phyloP scores from a whole-genome alignment of 2,113 vertebrate genomes.

The Telmatochromis sp. region DNA sequence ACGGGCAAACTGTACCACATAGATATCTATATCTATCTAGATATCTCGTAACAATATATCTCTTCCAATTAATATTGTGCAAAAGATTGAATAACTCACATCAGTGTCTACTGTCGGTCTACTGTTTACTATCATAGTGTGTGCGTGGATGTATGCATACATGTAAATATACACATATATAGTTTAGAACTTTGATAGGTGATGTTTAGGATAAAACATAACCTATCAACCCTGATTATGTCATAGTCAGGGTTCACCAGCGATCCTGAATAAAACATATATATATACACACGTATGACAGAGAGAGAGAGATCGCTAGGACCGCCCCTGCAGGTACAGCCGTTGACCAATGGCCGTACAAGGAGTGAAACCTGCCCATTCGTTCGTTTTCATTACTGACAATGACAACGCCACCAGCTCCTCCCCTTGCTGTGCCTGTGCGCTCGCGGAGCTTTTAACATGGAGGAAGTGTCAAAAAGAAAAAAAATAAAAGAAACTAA shows the following conservation, averaged over 20 bases:
- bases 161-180: not conserved
- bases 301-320: rapidly evolving
- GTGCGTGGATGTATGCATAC: rapidly evolving
- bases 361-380: not conserved
- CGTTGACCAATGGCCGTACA: too few species aligned
- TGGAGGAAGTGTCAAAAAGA: not conserved
- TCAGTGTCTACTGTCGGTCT: not conserved
- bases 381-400: not conserved
- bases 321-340: too few species aligned
- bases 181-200: too few species aligned
- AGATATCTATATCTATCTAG: not conserved
- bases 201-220: rapidly evolving
- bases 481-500: rapidly evolving
- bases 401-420: not conserved
- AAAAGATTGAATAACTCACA: not conserved
- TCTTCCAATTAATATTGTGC: not conserved
- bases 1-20: rapidly evolving
- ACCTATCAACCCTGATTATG: too few species aligned
- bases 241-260: too few species aligned
- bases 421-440: not conserved
- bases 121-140: not conserved
- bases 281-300: too few species aligned
- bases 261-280: too few species aligned
- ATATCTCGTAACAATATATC: not conserved
- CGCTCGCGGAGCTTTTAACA: rapidly evolving